phyloP scores from a whole-genome alignment of 2,888 invertebrate genomes.

The Tachina lurida region DNA sequence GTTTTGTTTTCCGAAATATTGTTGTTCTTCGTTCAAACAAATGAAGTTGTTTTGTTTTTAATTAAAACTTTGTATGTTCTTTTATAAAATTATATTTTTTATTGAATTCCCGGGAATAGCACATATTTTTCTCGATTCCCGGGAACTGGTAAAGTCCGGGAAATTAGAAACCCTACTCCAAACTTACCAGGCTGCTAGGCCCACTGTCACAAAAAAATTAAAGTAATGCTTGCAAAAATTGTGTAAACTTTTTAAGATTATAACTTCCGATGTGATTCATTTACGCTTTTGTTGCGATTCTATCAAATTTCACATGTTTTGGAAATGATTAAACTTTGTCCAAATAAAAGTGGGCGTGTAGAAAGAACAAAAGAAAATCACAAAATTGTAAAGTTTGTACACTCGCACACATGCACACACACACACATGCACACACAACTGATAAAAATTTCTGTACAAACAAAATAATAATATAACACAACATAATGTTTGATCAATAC shows the following conservation, averaged over 20 bases:
- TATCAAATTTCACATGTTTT: conserved; percentile 16
- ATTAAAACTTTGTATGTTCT: no score
- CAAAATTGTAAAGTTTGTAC: conserved; percentile 10
- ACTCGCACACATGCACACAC: background rate
- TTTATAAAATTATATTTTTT: no score
- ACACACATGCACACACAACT: conserved; percentile 9
- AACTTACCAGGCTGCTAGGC: background rate
- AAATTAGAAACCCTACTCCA: no score
- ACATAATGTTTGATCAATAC: conserved; percentile 66
- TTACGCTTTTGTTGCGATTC: background rate
- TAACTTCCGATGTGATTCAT: background rate
- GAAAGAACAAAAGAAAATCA: conserved; percentile 37
- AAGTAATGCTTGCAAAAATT: background rate
- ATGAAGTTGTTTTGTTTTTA: no score
- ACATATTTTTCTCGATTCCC: no score
- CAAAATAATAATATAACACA: background rate
- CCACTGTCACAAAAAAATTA: background rate
- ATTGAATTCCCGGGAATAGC: no score
- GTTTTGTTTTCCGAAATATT: no score
- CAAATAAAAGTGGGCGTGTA: conserved; percentile 68
- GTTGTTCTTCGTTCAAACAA: no score
- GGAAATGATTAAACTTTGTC: conserved; percentile 55
- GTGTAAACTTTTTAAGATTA: background rate
- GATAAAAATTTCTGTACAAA: conserved; percentile 55
- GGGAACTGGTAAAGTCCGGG: no score